Percentiles rank a stretch among this genome's conserved stretches.
Evolutionary conservation across 2,888 invertebrate species (phyloP).

Genomic region (Druceiella hillmani): DNA sequence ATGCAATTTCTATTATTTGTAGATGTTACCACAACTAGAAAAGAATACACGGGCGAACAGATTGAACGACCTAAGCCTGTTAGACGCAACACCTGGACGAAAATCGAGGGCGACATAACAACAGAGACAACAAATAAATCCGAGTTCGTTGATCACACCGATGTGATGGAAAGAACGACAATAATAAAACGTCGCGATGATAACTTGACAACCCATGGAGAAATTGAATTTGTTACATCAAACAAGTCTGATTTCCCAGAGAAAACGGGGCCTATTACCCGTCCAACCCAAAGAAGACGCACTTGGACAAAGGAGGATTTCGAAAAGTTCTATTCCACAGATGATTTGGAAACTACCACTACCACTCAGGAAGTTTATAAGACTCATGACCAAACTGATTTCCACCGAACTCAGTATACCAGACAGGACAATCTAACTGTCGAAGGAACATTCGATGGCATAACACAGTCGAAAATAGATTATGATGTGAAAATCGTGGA

Average conservation of each 20-base stretch:
- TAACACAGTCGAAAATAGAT: constrained; percentile 29
- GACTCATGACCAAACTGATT: constrained; percentile 55
- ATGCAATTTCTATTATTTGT: constrained; percentile 31
- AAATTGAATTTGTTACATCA: constrained; percentile 61
- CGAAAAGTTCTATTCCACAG: constrained; percentile 61
- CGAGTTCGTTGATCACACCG: constrained; percentile 61
- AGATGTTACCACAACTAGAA: constrained; percentile 66
- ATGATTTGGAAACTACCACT: constrained; percentile 51
- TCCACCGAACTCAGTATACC: constrained; percentile 35
- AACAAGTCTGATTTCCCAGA: constrained; percentile 58
- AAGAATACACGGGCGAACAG: constrained; percentile 64
- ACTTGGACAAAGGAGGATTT: constrained; percentile 71
- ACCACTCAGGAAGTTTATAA: constrained; percentile 64
- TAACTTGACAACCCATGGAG: constrained; percentile 63
- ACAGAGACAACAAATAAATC: constrained; percentile 63
- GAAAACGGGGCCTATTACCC: constrained; percentile 52
- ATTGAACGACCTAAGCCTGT: constrained; percentile 59
- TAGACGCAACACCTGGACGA: constrained; percentile 72
- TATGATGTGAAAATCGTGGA: constrained; percentile 30
- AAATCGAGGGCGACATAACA: constrained; percentile 67
- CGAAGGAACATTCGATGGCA: constrained; percentile 49
- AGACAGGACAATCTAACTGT: constrained; percentile 44
- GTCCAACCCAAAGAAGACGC: constrained; percentile 53
- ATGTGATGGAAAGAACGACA: constrained; percentile 53
- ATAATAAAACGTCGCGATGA: constrained; percentile 55